phyloP scores from a whole-genome alignment of 1,140 invertebrate genomes.

The Penaeus japonicus region DNA sequence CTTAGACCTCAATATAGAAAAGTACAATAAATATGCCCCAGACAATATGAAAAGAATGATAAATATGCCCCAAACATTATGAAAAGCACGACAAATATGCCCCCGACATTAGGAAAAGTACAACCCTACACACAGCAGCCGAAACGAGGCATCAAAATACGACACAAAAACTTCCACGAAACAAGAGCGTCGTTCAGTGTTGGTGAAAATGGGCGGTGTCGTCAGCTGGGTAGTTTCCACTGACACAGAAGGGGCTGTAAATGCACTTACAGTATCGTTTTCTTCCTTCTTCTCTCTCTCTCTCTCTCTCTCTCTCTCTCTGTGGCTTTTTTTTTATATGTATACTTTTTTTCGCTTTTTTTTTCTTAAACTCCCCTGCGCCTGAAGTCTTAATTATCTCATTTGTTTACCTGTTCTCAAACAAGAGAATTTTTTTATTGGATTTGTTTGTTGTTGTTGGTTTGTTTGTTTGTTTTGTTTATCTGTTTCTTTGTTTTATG shows the following conservation, averaged over 20 bases:
- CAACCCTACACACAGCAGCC: neutral
- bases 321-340: too few species aligned
- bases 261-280: slow-evolving; percentile 36
- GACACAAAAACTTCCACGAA: slow-evolving; percentile 10
- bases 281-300: slow-evolving; percentile 18
- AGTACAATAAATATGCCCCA: too few species aligned
- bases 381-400: slow-evolving; percentile 30
- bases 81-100: neutral
- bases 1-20: too few species aligned
- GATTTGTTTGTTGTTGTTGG: neutral
- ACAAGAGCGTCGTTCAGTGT: slow-evolving; percentile 14
- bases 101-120: neutral
- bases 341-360: too few species aligned
- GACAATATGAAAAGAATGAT: too few species aligned
- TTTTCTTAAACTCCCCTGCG: too few species aligned
- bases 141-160: neutral
- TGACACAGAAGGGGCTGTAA: slow-evolving; percentile 15
- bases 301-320: neutral
- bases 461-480: neutral
- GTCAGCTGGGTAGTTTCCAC: neutral
- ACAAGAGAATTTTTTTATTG: slow-evolving; percentile 23
- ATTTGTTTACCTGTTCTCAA: slow-evolving; percentile 41
- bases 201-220: slow-evolving; percentile 8
- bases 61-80: neutral
- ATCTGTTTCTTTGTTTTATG: neutral